Conservation (phyloP, 2,888 invertebrate species). For the Meloe dianella region DNA sequence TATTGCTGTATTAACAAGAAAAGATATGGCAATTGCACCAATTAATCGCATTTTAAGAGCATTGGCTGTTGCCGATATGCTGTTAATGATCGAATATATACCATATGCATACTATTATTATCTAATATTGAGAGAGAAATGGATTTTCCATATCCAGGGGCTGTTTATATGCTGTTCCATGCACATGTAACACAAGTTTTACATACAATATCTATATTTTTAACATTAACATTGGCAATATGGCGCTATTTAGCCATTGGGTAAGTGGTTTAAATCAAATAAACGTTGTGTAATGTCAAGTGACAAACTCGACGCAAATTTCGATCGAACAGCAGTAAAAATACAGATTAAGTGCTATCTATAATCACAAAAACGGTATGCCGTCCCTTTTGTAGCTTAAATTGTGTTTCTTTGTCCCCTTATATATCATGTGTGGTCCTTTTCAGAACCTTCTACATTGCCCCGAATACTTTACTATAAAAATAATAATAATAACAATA, state of each 20-base stretch:
- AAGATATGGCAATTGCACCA: conserved; percentile 80
- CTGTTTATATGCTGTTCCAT: conserved; percentile 78
- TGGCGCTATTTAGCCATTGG: conserved; percentile 87
- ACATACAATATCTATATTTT: conserved; percentile 83
- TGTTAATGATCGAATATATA: conserved; percentile 88
- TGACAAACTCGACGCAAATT: no score
- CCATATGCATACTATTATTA: conserved; percentile 73
- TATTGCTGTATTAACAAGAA: conserved; percentile 83
- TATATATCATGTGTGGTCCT: no score
- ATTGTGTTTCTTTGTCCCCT: no score
- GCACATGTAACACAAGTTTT: conserved; percentile 81
- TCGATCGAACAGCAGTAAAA: no score
- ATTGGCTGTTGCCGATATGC: conserved; percentile 86
- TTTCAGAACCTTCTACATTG: no score
- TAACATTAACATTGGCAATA: conserved; percentile 80
- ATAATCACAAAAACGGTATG: no score
- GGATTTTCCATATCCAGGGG: conserved; percentile 75
- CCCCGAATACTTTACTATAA: no score
- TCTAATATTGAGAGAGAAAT: conserved; percentile 68
- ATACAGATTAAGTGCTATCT: no score
- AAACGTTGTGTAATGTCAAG: no score
- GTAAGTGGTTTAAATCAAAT: conserved; percentile 66
- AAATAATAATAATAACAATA: no score
- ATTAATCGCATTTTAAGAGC: conserved; percentile 86
- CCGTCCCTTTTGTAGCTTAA: no score